phyloP scores from a whole-genome alignment of 2,888 invertebrate genomes.

The Dryadula phaetusa region DNA sequence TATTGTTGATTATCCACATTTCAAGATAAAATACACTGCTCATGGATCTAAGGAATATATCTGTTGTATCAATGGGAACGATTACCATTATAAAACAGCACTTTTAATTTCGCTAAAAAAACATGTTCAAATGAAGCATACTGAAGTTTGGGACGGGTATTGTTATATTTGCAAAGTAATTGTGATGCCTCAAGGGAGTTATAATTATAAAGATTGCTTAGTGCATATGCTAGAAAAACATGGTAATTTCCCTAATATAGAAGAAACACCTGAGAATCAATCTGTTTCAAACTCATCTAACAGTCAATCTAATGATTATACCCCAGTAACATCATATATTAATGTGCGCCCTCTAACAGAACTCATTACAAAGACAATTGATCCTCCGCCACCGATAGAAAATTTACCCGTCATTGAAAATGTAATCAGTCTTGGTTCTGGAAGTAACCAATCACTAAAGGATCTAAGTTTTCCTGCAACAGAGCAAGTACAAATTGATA shows the following conservation, averaged over 20 bases:
- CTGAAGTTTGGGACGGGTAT: constrained; percentile 82
- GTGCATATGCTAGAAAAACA: constrained; percentile 75
- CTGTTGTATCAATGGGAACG: constrained; percentile 69
- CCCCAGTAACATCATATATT: constrained; percentile 52
- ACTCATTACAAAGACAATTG: constrained; percentile 56
- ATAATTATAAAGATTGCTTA: constrained; percentile 69
- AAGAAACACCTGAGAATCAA: constrained; percentile 47
- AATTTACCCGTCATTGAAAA: constrained; percentile 77
- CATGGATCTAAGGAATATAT: constrained; percentile 69
- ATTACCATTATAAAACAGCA: constrained; percentile 67
- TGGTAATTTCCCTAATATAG: constrained; percentile 68
- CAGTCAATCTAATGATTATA: neutral
- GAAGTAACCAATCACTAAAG: constrained; percentile 46
- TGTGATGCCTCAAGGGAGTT: constrained; percentile 67
- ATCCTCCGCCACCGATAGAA: constrained; percentile 33
- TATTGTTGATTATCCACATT: constrained; percentile 62
- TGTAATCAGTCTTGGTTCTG: constrained; percentile 79
- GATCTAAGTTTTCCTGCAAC: constrained; percentile 50
- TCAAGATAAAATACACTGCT: constrained; percentile 61
- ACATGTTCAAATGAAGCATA: constrained; percentile 71
- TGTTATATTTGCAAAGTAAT: constrained; percentile 80
- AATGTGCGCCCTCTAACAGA: constrained; percentile 73
- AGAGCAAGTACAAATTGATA: constrained; percentile 44
- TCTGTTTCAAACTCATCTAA: constrained; percentile 36
- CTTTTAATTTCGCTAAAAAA: constrained; percentile 76